phyloP scores from a whole-genome alignment of 2,797 vertebrate genomes.

The Melanotaenia pygmaea region DNA sequence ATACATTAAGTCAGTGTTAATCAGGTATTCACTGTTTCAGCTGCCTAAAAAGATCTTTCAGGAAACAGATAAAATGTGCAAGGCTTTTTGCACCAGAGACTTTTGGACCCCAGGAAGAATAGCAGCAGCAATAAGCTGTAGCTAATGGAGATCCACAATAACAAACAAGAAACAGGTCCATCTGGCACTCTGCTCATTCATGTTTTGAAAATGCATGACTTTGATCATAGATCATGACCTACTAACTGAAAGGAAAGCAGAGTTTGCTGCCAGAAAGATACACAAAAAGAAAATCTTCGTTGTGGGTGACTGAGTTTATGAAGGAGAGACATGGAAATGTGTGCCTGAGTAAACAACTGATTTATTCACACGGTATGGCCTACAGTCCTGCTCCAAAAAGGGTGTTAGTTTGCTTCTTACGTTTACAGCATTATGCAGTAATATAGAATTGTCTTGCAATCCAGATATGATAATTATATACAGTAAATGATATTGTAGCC shows the following conservation, averaged over 20 bases:
- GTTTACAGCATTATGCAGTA: neutral
- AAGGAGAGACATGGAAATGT: slow-evolving; percentile 2
- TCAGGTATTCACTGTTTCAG: slow-evolving; percentile 19
- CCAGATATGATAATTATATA: neutral
- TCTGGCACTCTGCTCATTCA: slow-evolving; percentile 20
- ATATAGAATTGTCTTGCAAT: neutral
- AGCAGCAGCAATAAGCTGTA: no score
- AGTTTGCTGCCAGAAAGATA: slow-evolving; percentile 4
- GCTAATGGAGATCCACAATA: no score
- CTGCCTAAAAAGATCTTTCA: slow-evolving; percentile 13
- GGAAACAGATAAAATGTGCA: slow-evolving; percentile 15
- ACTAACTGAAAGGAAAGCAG: slow-evolving; percentile 20
- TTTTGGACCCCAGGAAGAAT: no score
- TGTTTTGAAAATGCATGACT: slow-evolving; percentile 39
- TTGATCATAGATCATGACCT: slow-evolving; percentile 45
- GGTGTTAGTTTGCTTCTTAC: neutral
- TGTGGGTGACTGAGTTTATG: slow-evolving; percentile 19
- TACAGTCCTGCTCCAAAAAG: neutral
- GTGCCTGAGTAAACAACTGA: neutral
- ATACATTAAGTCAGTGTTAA: slow-evolving; percentile 7
- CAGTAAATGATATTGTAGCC: neutral
- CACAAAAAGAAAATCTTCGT: neutral
- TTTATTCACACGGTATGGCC: neutral
- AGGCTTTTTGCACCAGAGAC: slow-evolving; percentile 24
- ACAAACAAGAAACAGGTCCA: neutral